Conservation (phyloP, 2,888 invertebrate species). For the Drosophila neotestacea region DNA sequence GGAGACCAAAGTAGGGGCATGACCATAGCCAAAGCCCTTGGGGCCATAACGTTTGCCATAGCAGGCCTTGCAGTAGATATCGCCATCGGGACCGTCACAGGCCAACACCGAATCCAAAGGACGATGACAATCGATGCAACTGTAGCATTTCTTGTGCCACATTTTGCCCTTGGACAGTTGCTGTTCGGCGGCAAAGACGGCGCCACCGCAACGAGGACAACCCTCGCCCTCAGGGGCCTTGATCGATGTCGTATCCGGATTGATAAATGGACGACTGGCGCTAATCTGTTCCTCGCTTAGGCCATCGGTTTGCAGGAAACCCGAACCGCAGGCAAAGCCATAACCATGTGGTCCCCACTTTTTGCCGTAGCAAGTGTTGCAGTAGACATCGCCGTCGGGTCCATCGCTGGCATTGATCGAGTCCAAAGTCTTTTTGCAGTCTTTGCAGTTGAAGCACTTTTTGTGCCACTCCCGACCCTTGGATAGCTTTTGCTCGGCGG, state of each 20-base stretch:
- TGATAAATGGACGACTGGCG: slow-evolving; percentile 91
- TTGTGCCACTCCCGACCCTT: slow-evolving; percentile 97
- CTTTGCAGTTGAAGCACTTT: slow-evolving; percentile 96
- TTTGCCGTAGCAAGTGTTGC: slow-evolving; percentile 98
- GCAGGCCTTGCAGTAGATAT: slow-evolving; percentile 96
- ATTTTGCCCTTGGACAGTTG: slow-evolving; percentile 97
- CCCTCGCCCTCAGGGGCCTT: slow-evolving; percentile 95
- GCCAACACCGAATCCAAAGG: slow-evolving; percentile 95
- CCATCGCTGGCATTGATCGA: slow-evolving; percentile 98
- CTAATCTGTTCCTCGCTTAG: slow-evolving; percentile 94
- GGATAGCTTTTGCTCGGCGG: slow-evolving; percentile 96
- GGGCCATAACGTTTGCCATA: slow-evolving; percentile 96
- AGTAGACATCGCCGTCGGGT: slow-evolving; percentile 96
- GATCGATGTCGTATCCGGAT: slow-evolving; percentile 94
- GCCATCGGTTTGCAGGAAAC: slow-evolving; percentile 96
- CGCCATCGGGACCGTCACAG: slow-evolving; percentile 97
- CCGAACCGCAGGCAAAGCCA: slow-evolving; percentile 97
- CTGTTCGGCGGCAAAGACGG: slow-evolving; percentile 98
- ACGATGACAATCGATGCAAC: slow-evolving; percentile 95
- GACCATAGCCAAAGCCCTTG: slow-evolving; percentile 95
- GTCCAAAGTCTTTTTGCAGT: slow-evolving; percentile 97
- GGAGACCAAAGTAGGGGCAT: slow-evolving; percentile 93
- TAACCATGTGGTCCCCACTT: slow-evolving; percentile 99
- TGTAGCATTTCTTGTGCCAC: slow-evolving; percentile 99
- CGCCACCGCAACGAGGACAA: slow-evolving; percentile 96